Conservation (phyloP, 1,140 invertebrate species). For the Elysia chlorotica region DNA sequence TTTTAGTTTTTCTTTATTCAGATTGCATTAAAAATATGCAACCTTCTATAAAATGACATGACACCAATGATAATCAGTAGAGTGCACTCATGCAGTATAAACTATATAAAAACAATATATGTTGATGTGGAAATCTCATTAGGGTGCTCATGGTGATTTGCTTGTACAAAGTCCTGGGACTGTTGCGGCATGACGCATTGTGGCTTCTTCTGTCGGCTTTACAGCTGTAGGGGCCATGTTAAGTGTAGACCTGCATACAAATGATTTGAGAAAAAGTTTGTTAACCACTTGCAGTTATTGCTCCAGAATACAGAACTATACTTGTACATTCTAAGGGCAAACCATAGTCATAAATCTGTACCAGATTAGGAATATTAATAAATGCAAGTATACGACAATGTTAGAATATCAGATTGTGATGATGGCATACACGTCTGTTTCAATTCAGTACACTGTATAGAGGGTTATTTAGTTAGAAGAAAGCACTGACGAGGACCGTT, state of each 20-base stretch:
- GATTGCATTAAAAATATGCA: background rate
- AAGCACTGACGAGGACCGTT: too few species aligned
- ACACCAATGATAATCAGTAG: too few species aligned
- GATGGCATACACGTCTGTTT: background rate
- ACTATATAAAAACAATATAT: too few species aligned
- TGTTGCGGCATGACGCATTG: background rate
- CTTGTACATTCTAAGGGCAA: background rate
- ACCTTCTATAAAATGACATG: background rate
- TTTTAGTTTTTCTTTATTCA: background rate
- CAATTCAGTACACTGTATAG: background rate
- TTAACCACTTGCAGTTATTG: background rate
- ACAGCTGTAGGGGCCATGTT: slow-evolving; percentile 17
- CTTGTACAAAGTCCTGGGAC: slow-evolving; percentile 8
- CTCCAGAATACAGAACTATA: background rate
- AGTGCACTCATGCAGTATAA: too few species aligned
- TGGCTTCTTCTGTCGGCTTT: background rate
- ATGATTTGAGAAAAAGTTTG: background rate
- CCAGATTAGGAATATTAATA: background rate
- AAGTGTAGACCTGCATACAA: slow-evolving; percentile 19
- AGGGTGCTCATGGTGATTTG: slow-evolving; percentile 5
- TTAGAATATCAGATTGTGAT: background rate
- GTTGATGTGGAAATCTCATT: too few species aligned
- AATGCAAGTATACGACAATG: background rate
- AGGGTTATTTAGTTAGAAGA: too few species aligned
- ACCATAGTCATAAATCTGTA: background rate